These are phyloP conservation scores for Pelosia muscerda DNA, from an alignment of 2,888 invertebrate species.

Conservation along the genomic window DNA sequence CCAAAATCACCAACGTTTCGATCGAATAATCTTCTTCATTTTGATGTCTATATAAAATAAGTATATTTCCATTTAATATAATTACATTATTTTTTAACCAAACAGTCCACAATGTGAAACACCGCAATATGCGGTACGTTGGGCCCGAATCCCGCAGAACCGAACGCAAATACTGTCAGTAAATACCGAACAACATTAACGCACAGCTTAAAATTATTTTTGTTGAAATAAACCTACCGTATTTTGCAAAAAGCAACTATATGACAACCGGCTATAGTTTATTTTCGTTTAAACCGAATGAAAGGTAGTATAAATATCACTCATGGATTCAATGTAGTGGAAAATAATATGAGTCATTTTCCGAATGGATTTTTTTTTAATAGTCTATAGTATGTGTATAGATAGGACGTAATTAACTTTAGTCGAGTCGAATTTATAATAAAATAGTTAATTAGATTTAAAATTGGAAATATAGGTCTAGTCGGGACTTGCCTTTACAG, in stretches of 20 bases:
- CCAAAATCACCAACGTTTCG: background rate
- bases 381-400: constrained; percentile 24
- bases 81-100: constrained; percentile 34
- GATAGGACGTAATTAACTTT: constrained; percentile 11
- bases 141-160: constrained; percentile 36
- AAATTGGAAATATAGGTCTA: too few relatives aligned
- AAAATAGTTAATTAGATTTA: too few relatives aligned
- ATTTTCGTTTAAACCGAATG: constrained; percentile 7
- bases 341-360: constrained; percentile 43
- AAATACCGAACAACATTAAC: constrained; percentile 47
- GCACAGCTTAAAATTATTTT: constrained; percentile 48
- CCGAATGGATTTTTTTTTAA: constrained; percentile 20
- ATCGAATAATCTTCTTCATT: background rate
- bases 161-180: constrained; percentile 41
- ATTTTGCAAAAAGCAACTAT: constrained; percentile 25
- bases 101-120: constrained; percentile 35
- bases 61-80: constrained; percentile 10
- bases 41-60: background rate
- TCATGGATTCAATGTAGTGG: constrained; percentile 46
- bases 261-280: background rate
- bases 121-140: constrained; percentile 38
- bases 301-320: constrained; percentile 35
- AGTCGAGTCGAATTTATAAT: background rate
- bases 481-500: too few relatives aligned
- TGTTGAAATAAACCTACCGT: constrained; percentile 44